Evolutionary conservation across 2,888 invertebrate genomes (phyloP), one percentile per base, ranked within the genome.

Genomic region (Phyllotreta cruciferae): DNA sequence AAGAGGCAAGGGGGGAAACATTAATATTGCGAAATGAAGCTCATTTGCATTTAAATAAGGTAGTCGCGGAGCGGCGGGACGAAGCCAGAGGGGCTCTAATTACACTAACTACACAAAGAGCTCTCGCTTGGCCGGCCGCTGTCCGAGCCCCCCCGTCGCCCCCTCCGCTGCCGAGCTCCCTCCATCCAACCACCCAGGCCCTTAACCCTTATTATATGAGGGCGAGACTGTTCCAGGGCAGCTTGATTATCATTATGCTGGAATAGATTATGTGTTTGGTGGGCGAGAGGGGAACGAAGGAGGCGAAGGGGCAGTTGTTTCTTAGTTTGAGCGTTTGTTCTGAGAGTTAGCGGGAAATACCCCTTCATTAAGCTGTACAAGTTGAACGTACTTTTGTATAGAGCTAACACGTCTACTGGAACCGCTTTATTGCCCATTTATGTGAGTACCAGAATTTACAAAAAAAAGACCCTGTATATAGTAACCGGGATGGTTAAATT

Each of bases 21-120:
- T 90, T 90, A 90, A 90, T 90, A 90, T 90, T 87, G 88, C 88
- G 89, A 90, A 90, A 90, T 90, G 90, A 90, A 90, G 89, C 90
- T 91, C 90, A 91, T 91, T 90, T 90, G 88, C 90, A 90, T 90
- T 90, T 90, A 90, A 90, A 90, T 90, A 90, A 90, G 90, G 89
- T 82, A 81, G 79, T 80, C 78, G 75, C 53, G 34, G 71, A 70
- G 68, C 70, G 66, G 73, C 68, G 73, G 74, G 72, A 71, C 70
- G 73, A 72, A 71, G 75, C 66, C 67, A 68, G 74, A 72, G 73
- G 75, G 75, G 79, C 80, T 81, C 81, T 82, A 82, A 82, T 82
- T 82, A 82, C 81, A 81, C 82, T 81, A 82, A 82, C 82, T 82
- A 82, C 81, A 82, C 81, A 82, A 82, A 81, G 81, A 81, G 81